Evolutionary conservation across 2,888 invertebrate genomes (phyloP).

Genomic region (Synergus laeviventris): DNA sequence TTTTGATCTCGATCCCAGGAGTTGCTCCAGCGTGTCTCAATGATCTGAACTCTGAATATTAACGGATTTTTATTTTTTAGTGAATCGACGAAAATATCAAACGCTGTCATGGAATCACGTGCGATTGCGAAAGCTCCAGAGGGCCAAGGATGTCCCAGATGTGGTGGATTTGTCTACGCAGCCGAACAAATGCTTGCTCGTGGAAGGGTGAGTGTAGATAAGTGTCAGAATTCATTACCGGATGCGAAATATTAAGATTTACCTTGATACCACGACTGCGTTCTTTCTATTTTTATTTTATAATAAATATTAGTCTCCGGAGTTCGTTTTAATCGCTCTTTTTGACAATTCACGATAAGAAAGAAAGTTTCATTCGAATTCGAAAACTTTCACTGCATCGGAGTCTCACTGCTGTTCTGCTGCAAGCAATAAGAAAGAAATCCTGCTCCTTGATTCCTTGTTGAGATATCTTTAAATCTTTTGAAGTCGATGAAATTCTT

Average conservation of each 20-base stretch:
- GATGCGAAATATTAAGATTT: neutral
- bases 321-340: too few relatives aligned
- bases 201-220: constrained; percentile 84
- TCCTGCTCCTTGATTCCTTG: too few relatives aligned
- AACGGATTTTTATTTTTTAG: constrained; percentile 60
- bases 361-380: too few relatives aligned
- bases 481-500: too few relatives aligned
- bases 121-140: constrained; percentile 89
- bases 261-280: constrained; percentile 29
- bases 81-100: constrained; percentile 64
- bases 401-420: too few relatives aligned
- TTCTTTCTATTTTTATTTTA: neutral
- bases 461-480: too few relatives aligned
- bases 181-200: constrained; percentile 95
- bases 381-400: too few relatives aligned
- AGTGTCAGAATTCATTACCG: neutral
- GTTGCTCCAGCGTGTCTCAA: neutral
- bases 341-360: too few relatives aligned
- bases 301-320: neutral
- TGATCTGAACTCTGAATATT: constrained; percentile 9
- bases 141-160: constrained; percentile 91
- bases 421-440: too few relatives aligned
- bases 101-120: constrained; percentile 83
- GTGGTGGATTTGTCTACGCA: constrained; percentile 92
- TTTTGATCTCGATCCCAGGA: neutral